phyloP scores from a whole-genome alignment of 92 coral and sea anemone species.

The Hydrozoanthus gracilis region DNA sequence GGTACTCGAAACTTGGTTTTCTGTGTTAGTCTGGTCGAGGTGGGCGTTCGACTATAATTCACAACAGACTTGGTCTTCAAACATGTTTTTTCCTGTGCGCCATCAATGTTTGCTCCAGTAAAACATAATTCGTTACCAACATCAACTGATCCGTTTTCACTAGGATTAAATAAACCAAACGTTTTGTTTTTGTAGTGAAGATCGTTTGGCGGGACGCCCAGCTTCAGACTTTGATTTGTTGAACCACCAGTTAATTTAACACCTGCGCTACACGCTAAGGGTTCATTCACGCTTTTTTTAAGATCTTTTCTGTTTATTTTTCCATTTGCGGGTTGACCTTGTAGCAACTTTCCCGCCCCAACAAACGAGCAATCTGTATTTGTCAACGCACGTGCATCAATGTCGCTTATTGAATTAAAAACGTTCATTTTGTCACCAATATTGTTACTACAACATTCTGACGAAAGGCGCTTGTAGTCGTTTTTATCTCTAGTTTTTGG shows the following conservation, averaged over 20 bases:
- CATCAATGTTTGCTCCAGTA: background rate
- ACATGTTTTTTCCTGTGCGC: background rate
- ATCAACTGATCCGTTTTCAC: background rate
- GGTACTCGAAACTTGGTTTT: slow-evolving; percentile 47
- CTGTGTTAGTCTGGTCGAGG: slow-evolving; percentile 33
- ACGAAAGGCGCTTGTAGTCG: background rate
- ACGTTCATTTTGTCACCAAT: slow-evolving; percentile 17
- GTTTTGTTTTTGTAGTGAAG: background rate
- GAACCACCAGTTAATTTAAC: slow-evolving; percentile 15
- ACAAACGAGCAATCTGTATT: slow-evolving; percentile 36
- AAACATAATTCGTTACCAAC: background rate
- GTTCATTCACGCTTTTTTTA: background rate
- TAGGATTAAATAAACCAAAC: background rate
- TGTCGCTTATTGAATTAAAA: slow-evolving; percentile 9
- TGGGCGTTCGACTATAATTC: slow-evolving; percentile 12
- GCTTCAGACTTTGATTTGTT: slow-evolving; percentile 6
- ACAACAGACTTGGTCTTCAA: slow-evolving; percentile 26
- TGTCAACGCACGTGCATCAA: slow-evolving; percentile 33
- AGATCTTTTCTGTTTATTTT: slow-evolving; percentile 2
- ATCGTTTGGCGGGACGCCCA: background rate
- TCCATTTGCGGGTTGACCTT: slow-evolving; percentile 35
- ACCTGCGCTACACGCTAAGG: slow-evolving; percentile 1
- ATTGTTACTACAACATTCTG: background rate
- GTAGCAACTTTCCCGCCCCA: slow-evolving; percentile 47
- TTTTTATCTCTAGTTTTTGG: background rate